Conservation (phyloP, 1,140 invertebrate species). For the Lordiphosa stackelbergi region DNA sequence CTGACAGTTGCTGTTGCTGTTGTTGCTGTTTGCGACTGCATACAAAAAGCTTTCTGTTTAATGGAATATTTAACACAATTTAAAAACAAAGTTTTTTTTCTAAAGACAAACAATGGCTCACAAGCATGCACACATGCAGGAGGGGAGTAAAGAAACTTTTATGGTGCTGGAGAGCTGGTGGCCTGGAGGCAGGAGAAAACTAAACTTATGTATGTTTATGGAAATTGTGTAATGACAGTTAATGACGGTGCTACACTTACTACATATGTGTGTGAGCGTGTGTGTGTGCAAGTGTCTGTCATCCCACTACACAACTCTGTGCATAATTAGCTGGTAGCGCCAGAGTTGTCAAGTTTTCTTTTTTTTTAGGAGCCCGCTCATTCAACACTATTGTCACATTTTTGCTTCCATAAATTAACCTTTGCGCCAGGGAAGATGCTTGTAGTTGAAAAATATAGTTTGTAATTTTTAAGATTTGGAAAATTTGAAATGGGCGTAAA, state of each 20-base stretch:
- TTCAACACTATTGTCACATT: no score
- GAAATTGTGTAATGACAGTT: conserved; percentile 74
- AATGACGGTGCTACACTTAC: conserved; percentile 65
- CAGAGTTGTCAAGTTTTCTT: conserved; percentile 70
- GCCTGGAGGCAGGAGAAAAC: conserved; percentile 27
- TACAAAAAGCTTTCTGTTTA: conserved; percentile 71
- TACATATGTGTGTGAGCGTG: conserved; percentile 9
- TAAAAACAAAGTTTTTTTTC: conserved; percentile 51
- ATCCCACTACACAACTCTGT: conserved; percentile 10
- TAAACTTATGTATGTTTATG: conserved; percentile 55
- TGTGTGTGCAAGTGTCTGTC: not conserved
- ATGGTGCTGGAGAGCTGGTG: conserved; percentile 12
- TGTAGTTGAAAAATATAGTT: no score
- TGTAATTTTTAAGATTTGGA: no score
- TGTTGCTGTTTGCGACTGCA: conserved; percentile 44
- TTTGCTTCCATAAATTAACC: no score
- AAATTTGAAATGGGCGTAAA: no score
- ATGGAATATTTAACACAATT: conserved; percentile 75
- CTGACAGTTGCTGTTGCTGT: conserved; percentile 41
- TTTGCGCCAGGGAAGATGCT: no score
- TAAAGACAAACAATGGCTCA: conserved; percentile 71
- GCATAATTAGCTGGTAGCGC: conserved; percentile 54
- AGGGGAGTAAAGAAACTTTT: conserved; percentile 41
- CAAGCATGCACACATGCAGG: conserved; percentile 23
- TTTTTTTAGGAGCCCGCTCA: conserved; percentile 31